These are phyloP conservation scores for Acanthoscelides obtectus DNA, from an alignment of 2,888 invertebrate species.

Conservation along the genomic window DNA sequence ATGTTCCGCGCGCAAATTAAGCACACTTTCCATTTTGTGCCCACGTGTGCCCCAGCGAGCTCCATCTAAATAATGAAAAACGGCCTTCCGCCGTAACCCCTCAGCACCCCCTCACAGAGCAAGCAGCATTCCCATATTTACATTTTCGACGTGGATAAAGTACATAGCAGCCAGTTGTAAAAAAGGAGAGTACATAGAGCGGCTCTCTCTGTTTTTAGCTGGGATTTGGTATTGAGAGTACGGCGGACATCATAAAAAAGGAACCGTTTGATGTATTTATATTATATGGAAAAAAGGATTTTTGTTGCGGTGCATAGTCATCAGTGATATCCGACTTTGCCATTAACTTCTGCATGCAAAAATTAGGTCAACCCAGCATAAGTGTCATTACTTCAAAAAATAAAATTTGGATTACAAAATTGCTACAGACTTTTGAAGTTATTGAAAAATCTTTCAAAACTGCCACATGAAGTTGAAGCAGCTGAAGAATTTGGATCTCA, in stretches of 20 bases:
- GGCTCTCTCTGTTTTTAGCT: not conserved
- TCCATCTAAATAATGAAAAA: not conserved
- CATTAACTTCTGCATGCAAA: too few relatives aligned
- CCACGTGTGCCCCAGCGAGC: not conserved
- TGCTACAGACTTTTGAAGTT: too few relatives aligned
- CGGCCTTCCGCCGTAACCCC: not conserved
- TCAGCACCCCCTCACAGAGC: not conserved
- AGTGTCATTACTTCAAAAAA: too few relatives aligned
- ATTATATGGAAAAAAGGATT: not conserved
- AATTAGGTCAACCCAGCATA: too few relatives aligned
- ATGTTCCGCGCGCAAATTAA: not conserved
- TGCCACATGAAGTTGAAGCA: too few relatives aligned
- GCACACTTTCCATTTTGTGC: not conserved
- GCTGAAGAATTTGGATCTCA: too few relatives aligned
- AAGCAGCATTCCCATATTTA: not conserved
- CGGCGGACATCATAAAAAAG: not conserved
- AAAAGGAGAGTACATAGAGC: not conserved
- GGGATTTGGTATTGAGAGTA: not conserved
- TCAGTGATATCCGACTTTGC: not conserved
- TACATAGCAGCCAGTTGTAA: not conserved
- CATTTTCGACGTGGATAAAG: not conserved
- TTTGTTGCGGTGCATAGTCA: not conserved
- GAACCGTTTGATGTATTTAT: not conserved
- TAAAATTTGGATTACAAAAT: too few relatives aligned
- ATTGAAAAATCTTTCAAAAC: too few relatives aligned